Percentiles rank a stretch among this genome's conserved stretches.
Evolutionary conservation across 2,888 invertebrate genomes (phyloP).

Genomic region (Nycteola revayana): DNA sequence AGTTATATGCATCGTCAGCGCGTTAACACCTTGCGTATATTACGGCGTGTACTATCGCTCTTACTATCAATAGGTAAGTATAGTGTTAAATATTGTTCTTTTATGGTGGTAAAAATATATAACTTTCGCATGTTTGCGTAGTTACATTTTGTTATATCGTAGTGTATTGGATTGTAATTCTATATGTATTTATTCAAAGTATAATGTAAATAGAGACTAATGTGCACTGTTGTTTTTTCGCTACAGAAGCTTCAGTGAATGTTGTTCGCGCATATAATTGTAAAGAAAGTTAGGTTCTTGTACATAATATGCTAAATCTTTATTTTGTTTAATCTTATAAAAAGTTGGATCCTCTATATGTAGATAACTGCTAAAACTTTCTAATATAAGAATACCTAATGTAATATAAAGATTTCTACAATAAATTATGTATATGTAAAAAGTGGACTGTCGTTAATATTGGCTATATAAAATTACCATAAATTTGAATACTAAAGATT

Average conservation of each 20-base stretch:
- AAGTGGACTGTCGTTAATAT: conserved; percentile 50
- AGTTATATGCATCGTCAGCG: too few species aligned
- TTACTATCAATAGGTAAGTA: too few species aligned
- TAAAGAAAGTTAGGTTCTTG: conserved; percentile 25
- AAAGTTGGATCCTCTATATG: conserved; percentile 31
- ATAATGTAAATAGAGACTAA: too few species aligned
- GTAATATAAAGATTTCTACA: conserved; percentile 65
- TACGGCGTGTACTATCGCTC: too few species aligned
- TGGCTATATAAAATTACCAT: conserved; percentile 45
- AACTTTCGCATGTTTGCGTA: too few species aligned
- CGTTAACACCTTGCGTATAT: too few species aligned
- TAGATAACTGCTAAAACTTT: conserved; percentile 44
- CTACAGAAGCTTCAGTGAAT: conserved; percentile 66
- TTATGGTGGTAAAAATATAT: too few species aligned
- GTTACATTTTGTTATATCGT: too few species aligned
- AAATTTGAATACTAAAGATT: conserved; percentile 42
- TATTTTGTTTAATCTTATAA: conserved; percentile 29
- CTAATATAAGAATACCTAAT: conserved; percentile 48
- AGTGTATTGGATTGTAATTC: too few species aligned
- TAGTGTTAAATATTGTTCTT: too few species aligned
- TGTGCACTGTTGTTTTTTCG: conserved; percentile 49
- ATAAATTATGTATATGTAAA: conserved; percentile 74
- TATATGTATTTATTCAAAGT: too few species aligned
- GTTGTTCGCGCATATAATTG: conserved; percentile 48
- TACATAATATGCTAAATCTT: conserved; percentile 27